A percentile compares a stretch with the other conserved stretches of the same genome.
These are phyloP conservation scores for Helicorthomorpha holstii DNA, from an alignment of 1,140 invertebrate species.

Conservation along the genomic window DNA sequence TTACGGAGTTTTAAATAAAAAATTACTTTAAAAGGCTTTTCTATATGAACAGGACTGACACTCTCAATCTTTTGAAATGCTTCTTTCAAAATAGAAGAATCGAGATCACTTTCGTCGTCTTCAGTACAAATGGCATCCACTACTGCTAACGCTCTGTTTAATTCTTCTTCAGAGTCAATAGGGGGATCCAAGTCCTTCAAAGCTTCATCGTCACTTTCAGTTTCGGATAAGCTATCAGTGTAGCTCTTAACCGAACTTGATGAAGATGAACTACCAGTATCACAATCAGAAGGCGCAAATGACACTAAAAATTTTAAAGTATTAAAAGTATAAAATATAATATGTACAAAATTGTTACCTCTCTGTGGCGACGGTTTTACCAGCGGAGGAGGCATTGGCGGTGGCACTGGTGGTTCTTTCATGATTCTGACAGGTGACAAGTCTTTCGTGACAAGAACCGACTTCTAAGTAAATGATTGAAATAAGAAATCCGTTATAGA, in stretches of 20 bases:
- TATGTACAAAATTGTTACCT: no score
- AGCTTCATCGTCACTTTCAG: not conserved
- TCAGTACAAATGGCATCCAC: not conserved
- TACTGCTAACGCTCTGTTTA: not conserved
- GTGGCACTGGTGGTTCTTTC: not conserved
- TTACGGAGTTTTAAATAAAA: no score
- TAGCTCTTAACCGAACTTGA: no score
- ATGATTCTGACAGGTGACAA: no score
- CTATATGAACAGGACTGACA: no score
- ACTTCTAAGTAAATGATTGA: not conserved
- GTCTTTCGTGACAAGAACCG: no score
- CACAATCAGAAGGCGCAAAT: no score
- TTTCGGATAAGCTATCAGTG: no score
- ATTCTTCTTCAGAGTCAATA: not conserved
- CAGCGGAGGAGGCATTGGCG: not conserved
- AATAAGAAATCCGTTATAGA: not conserved
- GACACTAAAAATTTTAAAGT: no score
- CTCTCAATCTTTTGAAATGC: constrained; percentile 6
- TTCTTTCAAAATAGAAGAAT: not conserved
- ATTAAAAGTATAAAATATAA: no score
- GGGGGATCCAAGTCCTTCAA: not conserved
- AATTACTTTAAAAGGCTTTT: no score
- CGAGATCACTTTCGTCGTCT: not conserved
- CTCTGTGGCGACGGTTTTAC: not conserved
- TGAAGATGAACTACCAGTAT: no score